Evolutionary conservation across 2,888 invertebrate species (phyloP), one percentile per base, ranked within the genome.

Genomic region (Aricia artaxerxes): DNA sequence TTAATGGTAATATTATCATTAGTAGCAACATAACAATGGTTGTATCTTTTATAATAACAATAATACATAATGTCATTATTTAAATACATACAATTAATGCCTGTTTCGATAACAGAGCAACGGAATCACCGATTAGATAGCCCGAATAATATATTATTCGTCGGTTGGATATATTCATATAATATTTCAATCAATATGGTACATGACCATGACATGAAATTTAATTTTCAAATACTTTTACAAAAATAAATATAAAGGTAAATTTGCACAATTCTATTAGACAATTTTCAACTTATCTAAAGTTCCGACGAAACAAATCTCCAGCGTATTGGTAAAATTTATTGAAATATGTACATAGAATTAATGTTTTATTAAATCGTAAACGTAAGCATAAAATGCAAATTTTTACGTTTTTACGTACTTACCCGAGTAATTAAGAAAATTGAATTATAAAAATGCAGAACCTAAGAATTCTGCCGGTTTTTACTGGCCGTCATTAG

Each of bases 401-500:
- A 31, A 61, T 61, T 11, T 64, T 64, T 31, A 64, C 24, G 64
- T 64, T 64, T 31, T 64, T 11, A 64, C 64, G 64, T 64, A 64
- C 64, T 31, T 64, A 64, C 6, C 4, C 31, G 4, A 64, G 64
- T 31, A 9, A 64, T 64, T 64, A 64, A 64, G 24, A 64, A 64
- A 64, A 64, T 64, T 31, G 7, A 64, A 64, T 64, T 64, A 31
- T 64, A 64, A 31, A 64, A 64, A 9, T 49, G 31, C 9, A 75
- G 49, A 75, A 75, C 1, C 24, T 49, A 75, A 75, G 49, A 75
- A 24, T 49, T 49, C 44, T 9, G 9, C 44, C 49, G 49, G 76
- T 76, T 76, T 49, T 76, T 75, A 61, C 72, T n/a, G 16, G n/a
- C 61, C 61, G 73, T 75, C 57, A 64, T 79, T 79, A 78, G 73